A percentile compares a stretch with the other conserved stretches of the same genome.
phyloP scores from a whole-genome alignment of 2,888 invertebrate genomes.

The Lasioglossum morio region DNA sequence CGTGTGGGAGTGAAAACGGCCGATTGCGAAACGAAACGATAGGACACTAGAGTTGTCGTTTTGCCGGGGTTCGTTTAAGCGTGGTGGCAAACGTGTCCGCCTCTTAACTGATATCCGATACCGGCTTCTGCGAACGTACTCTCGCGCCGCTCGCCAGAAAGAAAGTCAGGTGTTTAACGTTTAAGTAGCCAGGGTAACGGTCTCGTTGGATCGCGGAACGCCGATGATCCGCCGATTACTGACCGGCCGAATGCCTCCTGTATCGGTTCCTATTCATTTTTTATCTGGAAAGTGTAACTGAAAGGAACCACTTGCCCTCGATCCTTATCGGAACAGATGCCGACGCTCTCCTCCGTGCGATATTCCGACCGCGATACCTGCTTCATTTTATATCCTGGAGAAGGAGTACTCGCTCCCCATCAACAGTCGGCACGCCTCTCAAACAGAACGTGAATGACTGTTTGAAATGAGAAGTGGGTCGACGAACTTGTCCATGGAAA shows the following conservation, averaged over 20 bases:
- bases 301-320: slow-evolving; percentile 22
- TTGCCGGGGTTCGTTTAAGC: slow-evolving; percentile 52
- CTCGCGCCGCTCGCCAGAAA: slow-evolving; percentile 27
- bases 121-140: slow-evolving; percentile 69
- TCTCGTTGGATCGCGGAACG: slow-evolving; percentile 20
- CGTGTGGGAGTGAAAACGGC: slow-evolving; percentile 40
- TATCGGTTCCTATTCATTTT: slow-evolving; percentile 34
- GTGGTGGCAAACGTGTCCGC: slow-evolving; percentile 66
- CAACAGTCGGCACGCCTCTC: neutral
- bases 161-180: slow-evolving; percentile 45
- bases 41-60: slow-evolving; percentile 48
- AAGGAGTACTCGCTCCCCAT: neutral
- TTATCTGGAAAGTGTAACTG: slow-evolving; percentile 31
- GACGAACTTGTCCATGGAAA: neutral
- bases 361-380: slow-evolving; percentile 20
- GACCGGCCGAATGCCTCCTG: slow-evolving; percentile 24
- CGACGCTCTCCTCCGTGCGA: slow-evolving; percentile 12
- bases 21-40: slow-evolving; percentile 11
- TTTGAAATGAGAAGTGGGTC: neutral
- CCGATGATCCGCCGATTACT: slow-evolving; percentile 36
- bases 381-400: neutral
- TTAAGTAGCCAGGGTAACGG: slow-evolving; percentile 31
- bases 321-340: slow-evolving; percentile 32
- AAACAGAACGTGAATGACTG: neutral
- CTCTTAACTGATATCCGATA: slow-evolving; percentile 72